phyloP scores from a whole-genome alignment of 2,888 invertebrate species.

The Neoitamus cyanurus region DNA sequence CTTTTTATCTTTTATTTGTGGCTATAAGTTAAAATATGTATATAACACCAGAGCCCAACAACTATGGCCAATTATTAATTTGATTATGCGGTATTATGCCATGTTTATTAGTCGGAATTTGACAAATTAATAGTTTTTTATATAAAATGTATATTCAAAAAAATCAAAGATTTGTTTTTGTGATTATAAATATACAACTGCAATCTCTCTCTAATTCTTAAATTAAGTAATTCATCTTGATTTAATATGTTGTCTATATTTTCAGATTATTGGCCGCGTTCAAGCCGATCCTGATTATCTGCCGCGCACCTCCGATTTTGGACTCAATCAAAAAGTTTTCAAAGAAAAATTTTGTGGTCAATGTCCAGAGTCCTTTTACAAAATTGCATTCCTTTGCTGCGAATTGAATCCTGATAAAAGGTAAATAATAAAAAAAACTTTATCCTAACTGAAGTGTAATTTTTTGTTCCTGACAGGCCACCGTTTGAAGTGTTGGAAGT shows the following conservation, averaged over 20 bases:
- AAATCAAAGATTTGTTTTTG: no score
- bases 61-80: no score
- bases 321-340: conserved; percentile 87
- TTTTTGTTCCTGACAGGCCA: conserved; percentile 71
- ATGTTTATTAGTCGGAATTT: no score
- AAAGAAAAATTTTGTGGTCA: conserved; percentile 83
- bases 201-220: no score
- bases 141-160: no score
- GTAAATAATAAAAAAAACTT: conserved; percentile 66
- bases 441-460: background rate
- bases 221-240: background rate
- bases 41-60: no score
- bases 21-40: no score
- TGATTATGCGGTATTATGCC: no score
- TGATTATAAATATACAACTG: no score
- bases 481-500: conserved; percentile 89
- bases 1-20: no score
- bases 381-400: conserved; percentile 90
- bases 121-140: no score
- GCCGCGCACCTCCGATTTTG: conserved; percentile 91
- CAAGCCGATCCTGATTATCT: conserved; percentile 95
- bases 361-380: conserved; percentile 89
- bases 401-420: conserved; percentile 90
- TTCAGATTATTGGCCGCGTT: conserved; percentile 90
- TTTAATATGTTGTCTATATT: conserved; percentile 49